phyloP scores from a whole-genome alignment of 2,888 invertebrate species.

The Trichopria drosophilae region DNA sequence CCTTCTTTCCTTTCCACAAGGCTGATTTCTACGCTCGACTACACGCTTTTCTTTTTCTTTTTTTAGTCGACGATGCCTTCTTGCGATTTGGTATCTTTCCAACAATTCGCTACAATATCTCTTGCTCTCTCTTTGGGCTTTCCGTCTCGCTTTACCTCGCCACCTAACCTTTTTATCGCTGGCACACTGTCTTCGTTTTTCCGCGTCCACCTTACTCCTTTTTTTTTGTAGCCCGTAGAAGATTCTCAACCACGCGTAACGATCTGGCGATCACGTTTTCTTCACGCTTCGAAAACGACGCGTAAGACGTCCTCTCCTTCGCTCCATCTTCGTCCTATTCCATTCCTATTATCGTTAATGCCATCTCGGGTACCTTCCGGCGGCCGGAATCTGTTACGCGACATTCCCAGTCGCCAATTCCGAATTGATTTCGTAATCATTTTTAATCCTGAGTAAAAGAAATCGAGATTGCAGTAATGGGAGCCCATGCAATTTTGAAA shows the following conservation, averaged over 20 bases:
- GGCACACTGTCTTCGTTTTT: slow-evolving; percentile 28
- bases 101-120: slow-evolving; percentile 8
- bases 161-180: slow-evolving; percentile 14
- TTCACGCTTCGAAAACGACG: slow-evolving; percentile 39
- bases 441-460: too few species aligned
- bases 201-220: too few species aligned
- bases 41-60: slow-evolving; percentile 11
- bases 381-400: too few species aligned
- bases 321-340: too few species aligned
- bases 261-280: slow-evolving; percentile 43
- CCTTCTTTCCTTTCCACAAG: background rate
- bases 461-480: too few species aligned
- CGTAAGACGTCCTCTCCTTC: slow-evolving; percentile 32
- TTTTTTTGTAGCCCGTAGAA: too few species aligned
- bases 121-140: slow-evolving; percentile 4
- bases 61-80: slow-evolving; percentile 4
- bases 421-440: too few species aligned
- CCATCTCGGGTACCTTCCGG: too few species aligned
- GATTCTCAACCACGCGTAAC: slow-evolving; percentile 45
- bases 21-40: slow-evolving; percentile 20
- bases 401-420: too few species aligned
- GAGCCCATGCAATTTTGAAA: too few species aligned
- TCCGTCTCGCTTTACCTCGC: slow-evolving; percentile 1
- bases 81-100: slow-evolving; percentile 20
- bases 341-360: too few species aligned